These are phyloP conservation scores for Rhynchomys soricoides DNA, from an alignment of 2,113 vertebrate genomes.

Conservation along the genomic window DNA sequence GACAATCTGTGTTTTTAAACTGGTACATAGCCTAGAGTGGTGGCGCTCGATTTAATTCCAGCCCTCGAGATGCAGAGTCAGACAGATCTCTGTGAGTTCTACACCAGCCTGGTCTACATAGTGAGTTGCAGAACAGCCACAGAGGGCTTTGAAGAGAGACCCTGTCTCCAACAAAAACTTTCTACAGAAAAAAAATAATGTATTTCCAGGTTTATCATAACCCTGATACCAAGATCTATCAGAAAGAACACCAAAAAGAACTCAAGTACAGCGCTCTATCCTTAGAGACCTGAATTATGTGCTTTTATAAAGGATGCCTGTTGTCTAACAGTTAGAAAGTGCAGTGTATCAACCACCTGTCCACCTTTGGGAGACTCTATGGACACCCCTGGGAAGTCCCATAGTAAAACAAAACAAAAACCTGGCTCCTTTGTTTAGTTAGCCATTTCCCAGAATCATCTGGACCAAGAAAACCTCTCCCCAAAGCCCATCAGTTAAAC, in stretches of 20 bases:
- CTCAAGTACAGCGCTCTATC: not conserved
- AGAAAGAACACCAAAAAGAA: not conserved
- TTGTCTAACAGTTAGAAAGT: not conserved
- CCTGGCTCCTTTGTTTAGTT: not conserved
- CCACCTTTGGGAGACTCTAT: not conserved
- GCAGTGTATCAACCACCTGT: not conserved
- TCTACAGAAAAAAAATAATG: not conserved
- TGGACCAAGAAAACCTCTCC: not conserved
- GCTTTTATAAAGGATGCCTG: not conserved
- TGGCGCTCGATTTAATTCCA: not conserved
- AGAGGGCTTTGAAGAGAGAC: not conserved
- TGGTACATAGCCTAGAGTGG: not conserved
- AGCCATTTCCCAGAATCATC: slow-evolving; percentile 37
- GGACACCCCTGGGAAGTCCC: not conserved
- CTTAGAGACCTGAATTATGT: not conserved
- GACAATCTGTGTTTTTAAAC: not conserved
- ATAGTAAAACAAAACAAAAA: not conserved
- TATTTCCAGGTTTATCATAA: slow-evolving; percentile 38
- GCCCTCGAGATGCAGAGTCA: not conserved
- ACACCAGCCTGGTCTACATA: not conserved
- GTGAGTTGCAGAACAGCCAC: not conserved
- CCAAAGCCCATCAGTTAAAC: not conserved
- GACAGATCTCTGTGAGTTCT: not conserved
- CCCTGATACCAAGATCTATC: slow-evolving; percentile 13
- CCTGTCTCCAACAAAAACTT: not conserved